phyloP scores from a whole-genome alignment of 2,113 vertebrate species.

The Pygoscelis adeliae region DNA sequence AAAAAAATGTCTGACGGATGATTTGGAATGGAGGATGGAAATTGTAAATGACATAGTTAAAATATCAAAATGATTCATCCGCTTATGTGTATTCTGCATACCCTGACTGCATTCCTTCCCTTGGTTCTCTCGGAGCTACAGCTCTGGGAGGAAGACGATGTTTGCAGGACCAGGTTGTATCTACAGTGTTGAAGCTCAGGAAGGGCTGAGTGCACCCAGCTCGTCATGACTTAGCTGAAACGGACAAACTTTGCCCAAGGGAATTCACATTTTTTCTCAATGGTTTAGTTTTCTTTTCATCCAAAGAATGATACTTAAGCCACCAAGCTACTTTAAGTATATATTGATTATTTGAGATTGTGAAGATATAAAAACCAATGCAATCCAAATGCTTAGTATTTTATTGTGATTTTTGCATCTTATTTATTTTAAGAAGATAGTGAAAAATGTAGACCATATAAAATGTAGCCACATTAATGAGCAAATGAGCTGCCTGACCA shows the following conservation, averaged over 20 bases:
- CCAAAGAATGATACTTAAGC: background rate
- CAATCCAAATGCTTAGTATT: background rate
- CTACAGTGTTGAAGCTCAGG: background rate
- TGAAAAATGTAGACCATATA: background rate
- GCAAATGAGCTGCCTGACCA: background rate
- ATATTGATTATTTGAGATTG: background rate
- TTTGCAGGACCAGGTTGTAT: background rate
- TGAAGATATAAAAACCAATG: background rate
- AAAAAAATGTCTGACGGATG: background rate
- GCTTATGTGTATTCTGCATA: background rate
- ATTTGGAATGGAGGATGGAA: background rate
- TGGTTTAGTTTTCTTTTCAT: background rate
- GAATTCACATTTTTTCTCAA: background rate
- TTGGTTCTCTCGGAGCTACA: background rate
- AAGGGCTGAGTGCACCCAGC: background rate
- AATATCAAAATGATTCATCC: background rate
- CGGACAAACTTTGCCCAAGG: background rate
- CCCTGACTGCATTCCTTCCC: background rate
- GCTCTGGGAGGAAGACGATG: background rate
- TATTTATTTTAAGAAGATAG: background rate
- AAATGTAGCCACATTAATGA: rapidly evolving
- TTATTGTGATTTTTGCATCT: background rate
- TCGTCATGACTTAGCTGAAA: background rate
- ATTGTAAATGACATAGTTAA: background rate
- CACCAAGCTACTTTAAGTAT: background rate